Base-by-base conservation (phyloP, 1,140 invertebrate species). In the Drosophila subpulchrella region DNA sequence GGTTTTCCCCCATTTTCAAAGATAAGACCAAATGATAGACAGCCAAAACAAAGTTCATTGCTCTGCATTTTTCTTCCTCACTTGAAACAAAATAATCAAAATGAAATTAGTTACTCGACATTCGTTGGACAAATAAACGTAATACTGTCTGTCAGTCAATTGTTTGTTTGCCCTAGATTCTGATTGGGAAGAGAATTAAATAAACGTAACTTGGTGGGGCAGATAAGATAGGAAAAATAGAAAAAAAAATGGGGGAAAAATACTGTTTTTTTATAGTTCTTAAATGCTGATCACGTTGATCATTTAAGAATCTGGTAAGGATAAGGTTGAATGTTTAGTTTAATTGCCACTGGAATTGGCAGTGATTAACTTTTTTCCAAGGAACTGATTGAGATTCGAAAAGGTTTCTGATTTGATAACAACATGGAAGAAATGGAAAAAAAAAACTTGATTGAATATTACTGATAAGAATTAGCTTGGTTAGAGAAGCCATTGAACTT, bases 61-160 rank as follows among this genome's bases (percentile, higher is more conserved):
- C 65, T 66, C 60, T 51, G n/a, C 11, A 36, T 11, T 44, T 65
- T 65, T 38, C 13, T n/a, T 41, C n/a, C 59, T 36, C 60, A 51
- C 65, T 68, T 36, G 65, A 68, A 65, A 68, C 38, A 66, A 68
- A 68, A 68, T 68, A 68, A 66, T 68, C 65, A 68, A 66, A 68
- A 66, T 66, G 61, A 68, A 68, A 68, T 68, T 68, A 68, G 65
- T 68, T 59, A 68, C 65, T 65, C 47, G 60, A 50, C 65, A 53
- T 65, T 68, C 36, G 59, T 44, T 44, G 60, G 60, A 44, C 60
- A 68, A 68, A 68, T 68, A 68, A 53, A 68, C 59, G 65, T 63
- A 60, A 59, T 60, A n/a, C 39, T 32, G 61, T 20, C 55, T 36
- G 61, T 46, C 38, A 53, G 47, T 66, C 60, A 65, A 51, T 65